Conservation (phyloP, 1,140 invertebrate genomes). For the Drosophila teissieri region DNA sequence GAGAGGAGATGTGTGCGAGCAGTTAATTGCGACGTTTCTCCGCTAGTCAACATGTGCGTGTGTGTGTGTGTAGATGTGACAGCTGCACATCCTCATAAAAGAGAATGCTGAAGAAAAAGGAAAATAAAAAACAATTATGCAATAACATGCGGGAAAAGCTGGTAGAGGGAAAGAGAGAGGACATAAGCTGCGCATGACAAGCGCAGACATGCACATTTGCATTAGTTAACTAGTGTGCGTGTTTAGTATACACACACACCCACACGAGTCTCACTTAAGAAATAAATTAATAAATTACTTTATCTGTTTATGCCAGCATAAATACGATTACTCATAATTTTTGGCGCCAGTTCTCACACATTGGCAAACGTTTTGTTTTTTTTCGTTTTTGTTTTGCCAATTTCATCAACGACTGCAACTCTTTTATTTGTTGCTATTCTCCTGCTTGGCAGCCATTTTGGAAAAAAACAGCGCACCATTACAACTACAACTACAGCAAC, state of each 20-base stretch:
- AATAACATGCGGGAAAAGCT: constrained; percentile 11
- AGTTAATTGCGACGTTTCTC: constrained; percentile 71
- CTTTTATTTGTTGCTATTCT: constrained; percentile 39
- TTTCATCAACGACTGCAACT: constrained; percentile 1
- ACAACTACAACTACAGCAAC: constrained; percentile 23
- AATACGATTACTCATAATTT: constrained; percentile 1
- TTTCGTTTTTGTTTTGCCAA: neutral
- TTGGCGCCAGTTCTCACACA: neutral
- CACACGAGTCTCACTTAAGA: neutral
- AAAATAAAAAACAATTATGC: constrained; percentile 24
- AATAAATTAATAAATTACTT: constrained; percentile 11
- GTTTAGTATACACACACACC: constrained; percentile 5
- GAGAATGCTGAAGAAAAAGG: neutral
- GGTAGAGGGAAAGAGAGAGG: neutral
- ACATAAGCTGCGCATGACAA: constrained; percentile 27
- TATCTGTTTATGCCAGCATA: neutral
- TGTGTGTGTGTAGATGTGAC: constrained; percentile 7
- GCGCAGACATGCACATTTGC: constrained; percentile 19
- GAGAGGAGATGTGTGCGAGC: constrained; percentile 17
- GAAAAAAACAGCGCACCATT: constrained; percentile 50
- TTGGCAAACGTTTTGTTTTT: neutral
- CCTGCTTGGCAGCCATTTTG: constrained; percentile 66
- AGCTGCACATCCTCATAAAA: constrained; percentile 37
- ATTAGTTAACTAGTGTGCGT: constrained; percentile 2
- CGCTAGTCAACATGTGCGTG: constrained; percentile 7